Base-by-base conservation (phyloP, 2,888 invertebrate species). In the Helobdella robusta region DNA sequence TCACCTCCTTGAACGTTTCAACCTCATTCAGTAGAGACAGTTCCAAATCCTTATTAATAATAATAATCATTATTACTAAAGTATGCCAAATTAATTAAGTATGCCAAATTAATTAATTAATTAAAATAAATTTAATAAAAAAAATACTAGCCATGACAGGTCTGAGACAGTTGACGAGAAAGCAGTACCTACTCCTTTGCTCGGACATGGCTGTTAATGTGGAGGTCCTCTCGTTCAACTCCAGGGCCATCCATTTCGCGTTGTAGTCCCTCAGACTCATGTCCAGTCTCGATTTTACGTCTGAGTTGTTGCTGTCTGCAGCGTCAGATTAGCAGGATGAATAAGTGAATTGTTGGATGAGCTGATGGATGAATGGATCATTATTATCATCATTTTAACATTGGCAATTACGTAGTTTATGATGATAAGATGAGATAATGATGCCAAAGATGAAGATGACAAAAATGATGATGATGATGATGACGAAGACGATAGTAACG, bases 101-200 rank as follows among this genome's bases (percentile, higher is more conserved):
- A 50, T 25, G n/a, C 5, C n/a, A 6, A 50, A 50, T 6, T 5
- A 58, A 32, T n/a, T 32, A 28, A 32, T n/a, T 32, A 58, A n/a
- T 25, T 8, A 30, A 30, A 2, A 32, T 4, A 30, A 6, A 58
- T 18, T 32, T n/a, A 34, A 30, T 2, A 25, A 58, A 11, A 32
- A 18, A 58, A 20, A 34, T 15, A 59, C 62, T 46, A n/a, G 50
- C 62, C 25, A 62, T 18, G 62, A 62, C 18, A 3, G 62, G 62
- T 32, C 34, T 50, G 50, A 46, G 30, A 50, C 28, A 46, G 3
- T 28, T 30, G 34, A 62, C 34, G 3, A 62, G 34, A 50, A 50
- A 30, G n/a, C 23, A 6, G 20, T 25, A 50, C n/a, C 46, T 44
- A 35, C 32, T 44, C 50, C 30, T 36, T 5, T 62, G 28, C 30